phyloP scores from a whole-genome alignment of 2,888 invertebrate species.

The Caenorhabditis imperialis region DNA sequence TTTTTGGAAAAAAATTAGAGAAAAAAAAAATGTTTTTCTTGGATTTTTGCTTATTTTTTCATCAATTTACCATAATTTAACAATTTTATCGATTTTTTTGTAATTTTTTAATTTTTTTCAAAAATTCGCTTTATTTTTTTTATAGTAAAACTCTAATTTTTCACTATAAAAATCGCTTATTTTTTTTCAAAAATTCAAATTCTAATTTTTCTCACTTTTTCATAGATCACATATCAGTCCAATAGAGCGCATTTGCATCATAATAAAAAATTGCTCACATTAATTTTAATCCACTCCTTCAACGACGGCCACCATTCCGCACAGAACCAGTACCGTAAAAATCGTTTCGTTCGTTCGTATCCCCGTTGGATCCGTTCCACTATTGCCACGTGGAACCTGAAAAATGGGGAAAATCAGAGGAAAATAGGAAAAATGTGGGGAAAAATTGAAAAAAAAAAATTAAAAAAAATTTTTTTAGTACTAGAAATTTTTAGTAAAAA shows the following conservation, averaged over 20 bases:
- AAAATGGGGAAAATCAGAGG: too few relatives aligned
- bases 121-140: background rate
- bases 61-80: too few relatives aligned
- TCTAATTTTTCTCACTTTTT: background rate
- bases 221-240: too few relatives aligned
- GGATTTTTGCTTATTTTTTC: too few relatives aligned
- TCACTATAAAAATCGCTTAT: background rate
- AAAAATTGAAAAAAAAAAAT: too few relatives aligned
- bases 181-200: background rate
- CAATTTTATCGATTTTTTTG: too few relatives aligned
- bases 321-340: constrained; percentile 71
- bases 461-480: too few relatives aligned
- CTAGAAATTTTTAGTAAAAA: too few relatives aligned
- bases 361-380: constrained; percentile 34
- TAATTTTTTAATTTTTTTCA: background rate
- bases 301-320: constrained; percentile 74
- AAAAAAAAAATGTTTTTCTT: background rate
- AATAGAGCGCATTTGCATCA: too few relatives aligned
- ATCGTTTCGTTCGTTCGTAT: constrained; percentile 5
- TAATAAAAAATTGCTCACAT: constrained; percentile 49
- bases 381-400: constrained; percentile 42
- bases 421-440: too few relatives aligned
- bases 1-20: background rate
- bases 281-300: constrained; percentile 60
- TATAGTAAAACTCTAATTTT: too few relatives aligned